phyloP scores from a whole-genome alignment of 1,140 invertebrate genomes.

The Catajapyx aquilonaris region DNA sequence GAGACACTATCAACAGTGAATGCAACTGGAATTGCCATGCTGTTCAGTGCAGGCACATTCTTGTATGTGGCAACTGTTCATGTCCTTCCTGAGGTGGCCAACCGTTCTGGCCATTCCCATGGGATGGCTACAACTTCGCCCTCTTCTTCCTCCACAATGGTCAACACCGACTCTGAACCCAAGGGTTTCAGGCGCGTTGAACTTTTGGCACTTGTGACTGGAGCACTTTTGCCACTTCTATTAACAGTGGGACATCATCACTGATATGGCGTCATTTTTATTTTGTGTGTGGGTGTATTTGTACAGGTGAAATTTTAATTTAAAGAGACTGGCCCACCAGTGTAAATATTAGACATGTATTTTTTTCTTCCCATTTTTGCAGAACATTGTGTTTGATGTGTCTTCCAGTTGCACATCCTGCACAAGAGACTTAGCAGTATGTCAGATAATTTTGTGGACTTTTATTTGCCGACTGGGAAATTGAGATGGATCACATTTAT shows the following conservation, averaged over 20 bases:
- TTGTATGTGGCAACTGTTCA: conserved; percentile 97
- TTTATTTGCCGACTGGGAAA: too few species aligned
- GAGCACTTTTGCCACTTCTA: conserved; percentile 64
- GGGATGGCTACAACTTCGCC: conserved; percentile 20
- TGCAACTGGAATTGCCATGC: conserved; percentile 87
- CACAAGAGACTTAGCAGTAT: too few species aligned
- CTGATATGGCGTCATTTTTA: too few species aligned
- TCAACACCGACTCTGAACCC: conserved; percentile 26
- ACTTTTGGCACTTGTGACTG: conserved; percentile 57
- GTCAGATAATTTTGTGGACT: too few species aligned
- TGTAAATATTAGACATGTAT: too few species aligned
- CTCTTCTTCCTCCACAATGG: conserved; percentile 23
- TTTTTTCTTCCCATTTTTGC: too few species aligned
- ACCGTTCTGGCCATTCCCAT: conserved; percentile 14
- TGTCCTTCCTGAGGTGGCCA: conserved; percentile 79
- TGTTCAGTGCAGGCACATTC: conserved; percentile 97
- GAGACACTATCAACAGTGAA: conserved; percentile 58
- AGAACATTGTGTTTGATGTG: too few species aligned
- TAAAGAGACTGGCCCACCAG: too few species aligned
- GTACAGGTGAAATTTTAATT: too few species aligned
- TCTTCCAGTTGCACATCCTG: too few species aligned
- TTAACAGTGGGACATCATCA: conserved; percentile 85
- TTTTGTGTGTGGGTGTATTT: too few species aligned
- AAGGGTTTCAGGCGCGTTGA: conserved; percentile 51
- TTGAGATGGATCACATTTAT: too few species aligned